Base-by-base conservation (phyloP, 2,888 invertebrate genomes). In the Tachina grossa region DNA sequence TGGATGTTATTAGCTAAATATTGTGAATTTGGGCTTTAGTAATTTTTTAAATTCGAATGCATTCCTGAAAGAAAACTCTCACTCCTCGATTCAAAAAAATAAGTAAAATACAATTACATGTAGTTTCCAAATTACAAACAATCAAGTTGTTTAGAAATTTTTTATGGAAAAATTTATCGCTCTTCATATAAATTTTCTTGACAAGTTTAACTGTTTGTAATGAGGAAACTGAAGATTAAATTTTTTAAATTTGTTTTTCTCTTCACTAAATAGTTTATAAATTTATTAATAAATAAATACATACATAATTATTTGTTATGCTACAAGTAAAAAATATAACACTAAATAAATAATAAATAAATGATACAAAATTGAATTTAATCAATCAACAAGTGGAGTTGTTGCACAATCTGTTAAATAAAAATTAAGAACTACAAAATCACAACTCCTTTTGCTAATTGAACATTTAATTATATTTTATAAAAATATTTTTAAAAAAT, bases 271-370 rank as follows among this genome's bases (percentile, higher is more conserved):
- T 51, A 74, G 13, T 47, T 49, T 49, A 47, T 47, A 47, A 39
- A 49, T 74, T 61, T 49, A 51, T 61, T 61, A 49, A 61, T 61
- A 74, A 74, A 74, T 61, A 74, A 74, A 31, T 31, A 31, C 5
- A 74, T 74, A 74, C 72, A 19, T 49, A 41, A 61, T 61, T 59
- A 14, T 47, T 68, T 49, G n/a, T 39, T 49, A 41, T 53, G 51
- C 43, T 55, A n/a, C 6, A 47, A 16, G 39, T 49, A 57, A 39
- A 77, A 43, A 57, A 13, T 53, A 14, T 55, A 41, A 53, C 45
- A 51, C 55, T 65, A 47, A 65, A 76, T 68, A 68, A 59, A 66
- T 74, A 74, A 74, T 51, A 51, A 63, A 51, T 55, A 66, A 57
- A 76, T 49, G 13, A 16, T 61, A 19, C 16, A 49, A 61, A 49